These are phyloP conservation scores for Megaceryle alcyon DNA, from an alignment of 2,797 vertebrate genomes.

Conservation along the genomic window DNA sequence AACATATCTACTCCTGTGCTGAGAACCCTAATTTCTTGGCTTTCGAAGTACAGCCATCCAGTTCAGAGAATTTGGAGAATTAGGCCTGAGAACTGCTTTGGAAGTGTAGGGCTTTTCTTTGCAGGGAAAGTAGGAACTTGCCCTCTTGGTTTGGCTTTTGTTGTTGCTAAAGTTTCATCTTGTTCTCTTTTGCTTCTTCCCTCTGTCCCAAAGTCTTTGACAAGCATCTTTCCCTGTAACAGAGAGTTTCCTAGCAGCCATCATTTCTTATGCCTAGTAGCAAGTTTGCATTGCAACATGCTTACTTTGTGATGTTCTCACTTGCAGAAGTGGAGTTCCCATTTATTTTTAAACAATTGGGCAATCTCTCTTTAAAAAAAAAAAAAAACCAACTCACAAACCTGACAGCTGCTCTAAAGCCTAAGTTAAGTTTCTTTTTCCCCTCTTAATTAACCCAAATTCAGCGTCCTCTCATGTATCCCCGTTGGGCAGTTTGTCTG, in stretches of 20 bases:
- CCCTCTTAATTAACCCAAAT: conserved; percentile 46
- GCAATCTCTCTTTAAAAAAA: conserved; percentile 20
- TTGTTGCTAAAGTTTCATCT: not conserved
- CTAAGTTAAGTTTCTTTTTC: conserved; percentile 52
- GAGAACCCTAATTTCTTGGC: not conserved
- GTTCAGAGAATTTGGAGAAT: not conserved
- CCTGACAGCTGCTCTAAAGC: not conserved
- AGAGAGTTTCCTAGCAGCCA: not conserved
- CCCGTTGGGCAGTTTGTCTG: not conserved
- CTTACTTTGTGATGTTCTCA: conserved; percentile 14
- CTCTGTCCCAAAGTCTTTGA: not conserved
- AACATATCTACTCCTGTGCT: not conserved
- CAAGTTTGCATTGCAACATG: not conserved
- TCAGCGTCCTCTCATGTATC: not conserved
- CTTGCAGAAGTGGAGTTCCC: conserved; percentile 39
- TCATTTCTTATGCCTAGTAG: not conserved
- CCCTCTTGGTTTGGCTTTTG: not conserved
- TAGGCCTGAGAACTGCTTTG: not conserved
- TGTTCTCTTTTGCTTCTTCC: not conserved
- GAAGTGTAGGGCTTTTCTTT: not conserved
- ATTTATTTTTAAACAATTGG: conserved; percentile 53
- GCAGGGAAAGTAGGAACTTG: not conserved
- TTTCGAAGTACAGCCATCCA: not conserved
- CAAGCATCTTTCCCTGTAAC: not conserved
- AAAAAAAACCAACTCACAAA: not conserved